phyloP scores from a whole-genome alignment of 1,140 invertebrate genomes.

The Arctopsyche grandis region DNA sequence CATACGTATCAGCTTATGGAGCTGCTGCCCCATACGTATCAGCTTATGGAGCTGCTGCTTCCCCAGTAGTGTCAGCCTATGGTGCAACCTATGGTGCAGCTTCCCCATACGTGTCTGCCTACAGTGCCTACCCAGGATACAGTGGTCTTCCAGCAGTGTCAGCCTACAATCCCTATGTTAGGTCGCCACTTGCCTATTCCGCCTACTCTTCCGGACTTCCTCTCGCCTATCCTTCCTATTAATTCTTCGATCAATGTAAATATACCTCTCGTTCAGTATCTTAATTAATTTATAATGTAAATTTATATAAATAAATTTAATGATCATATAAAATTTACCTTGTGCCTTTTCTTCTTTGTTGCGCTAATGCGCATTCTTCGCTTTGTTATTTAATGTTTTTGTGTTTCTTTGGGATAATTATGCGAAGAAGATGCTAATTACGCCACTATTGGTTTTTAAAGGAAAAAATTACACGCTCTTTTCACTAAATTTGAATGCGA shows the following conservation, averaged over 20 bases:
- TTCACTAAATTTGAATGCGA: too few species aligned
- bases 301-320: slow-evolving; percentile 13
- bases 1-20: slow-evolving; percentile 55
- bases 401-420: too few species aligned
- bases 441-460: too few species aligned
- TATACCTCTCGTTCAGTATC: not conserved
- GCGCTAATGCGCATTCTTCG: not conserved
- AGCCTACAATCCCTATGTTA: slow-evolving; percentile 28
- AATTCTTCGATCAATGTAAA: not conserved
- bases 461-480: too few species aligned
- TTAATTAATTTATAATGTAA: slow-evolving; percentile 7
- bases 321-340: not conserved
- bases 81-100: slow-evolving; percentile 48
- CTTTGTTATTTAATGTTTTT: too few species aligned
- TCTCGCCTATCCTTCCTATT: slow-evolving; percentile 31
- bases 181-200: slow-evolving; percentile 46
- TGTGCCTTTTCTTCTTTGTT: not conserved
- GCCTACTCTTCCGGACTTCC: slow-evolving; percentile 46
- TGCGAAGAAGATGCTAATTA: too few species aligned
- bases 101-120: slow-evolving; percentile 55
- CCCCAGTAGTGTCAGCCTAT: slow-evolving; percentile 12
- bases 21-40: slow-evolving; percentile 42
- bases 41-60: slow-evolving; percentile 37
- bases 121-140: slow-evolving; percentile 52
- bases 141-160: slow-evolving; percentile 63